Conservation (phyloP, 2,113 vertebrate genomes). For the Columba janthina region DNA sequence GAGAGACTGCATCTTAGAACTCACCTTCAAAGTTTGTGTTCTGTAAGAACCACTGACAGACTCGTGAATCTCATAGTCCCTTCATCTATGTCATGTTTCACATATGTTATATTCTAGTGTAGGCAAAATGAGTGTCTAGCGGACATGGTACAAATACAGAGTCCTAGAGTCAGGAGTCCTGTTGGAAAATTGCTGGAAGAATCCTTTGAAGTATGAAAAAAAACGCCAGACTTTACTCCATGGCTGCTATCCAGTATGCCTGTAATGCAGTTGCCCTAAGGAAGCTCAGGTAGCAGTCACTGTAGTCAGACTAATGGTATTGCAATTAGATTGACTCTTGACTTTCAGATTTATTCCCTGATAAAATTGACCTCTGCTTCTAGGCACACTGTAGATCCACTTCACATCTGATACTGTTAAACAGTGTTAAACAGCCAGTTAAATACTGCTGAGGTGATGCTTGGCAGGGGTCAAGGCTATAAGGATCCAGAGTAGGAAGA, state of each 20-base stretch:
- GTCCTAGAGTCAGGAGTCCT: neutral
- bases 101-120: rapidly evolving
- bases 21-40: neutral
- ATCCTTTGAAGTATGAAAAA: neutral
- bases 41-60: neutral
- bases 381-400: neutral
- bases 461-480: neutral
- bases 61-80: neutral
- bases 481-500: neutral
- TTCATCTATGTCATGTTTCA: neutral
- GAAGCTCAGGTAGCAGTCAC: neutral
- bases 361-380: neutral
- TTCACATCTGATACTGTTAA: neutral
- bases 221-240: no score
- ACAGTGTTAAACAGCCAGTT: no score
- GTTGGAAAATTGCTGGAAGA: neutral
- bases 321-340: neutral
- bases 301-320: neutral
- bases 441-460: neutral
- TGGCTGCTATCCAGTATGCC: rapidly evolving
- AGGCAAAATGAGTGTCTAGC: neutral
- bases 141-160: rapidly evolving
- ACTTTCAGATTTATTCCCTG: neutral
- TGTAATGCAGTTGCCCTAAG: neutral
- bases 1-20: neutral